Percentiles rank a stretch among this genome's conserved stretches.
Evolutionary conservation across 2,113 vertebrate species (phyloP).

Genomic region (Anser cygnoides): DNA sequence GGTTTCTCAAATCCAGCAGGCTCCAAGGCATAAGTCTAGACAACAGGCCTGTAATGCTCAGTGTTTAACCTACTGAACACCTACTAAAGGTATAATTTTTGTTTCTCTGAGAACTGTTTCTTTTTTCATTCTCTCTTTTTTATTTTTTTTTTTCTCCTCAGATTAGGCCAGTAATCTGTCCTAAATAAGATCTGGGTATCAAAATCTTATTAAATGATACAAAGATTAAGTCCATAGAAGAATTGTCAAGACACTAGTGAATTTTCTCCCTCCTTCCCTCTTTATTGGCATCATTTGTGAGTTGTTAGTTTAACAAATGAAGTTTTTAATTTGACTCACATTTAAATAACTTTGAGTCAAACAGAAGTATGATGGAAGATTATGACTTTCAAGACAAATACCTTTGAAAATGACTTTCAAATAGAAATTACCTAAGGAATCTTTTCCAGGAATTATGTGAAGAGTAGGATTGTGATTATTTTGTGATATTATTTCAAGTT

Average conservation of each 20-base stretch:
- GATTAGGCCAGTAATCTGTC: background rate
- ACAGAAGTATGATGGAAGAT: background rate
- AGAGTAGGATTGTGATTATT: background rate
- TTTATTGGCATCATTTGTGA: background rate
- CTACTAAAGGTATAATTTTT: background rate
- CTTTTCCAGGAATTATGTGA: background rate
- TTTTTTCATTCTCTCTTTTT: background rate
- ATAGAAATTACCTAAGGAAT: background rate
- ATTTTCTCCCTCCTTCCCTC: background rate
- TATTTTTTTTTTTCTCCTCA: background rate
- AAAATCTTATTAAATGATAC: background rate
- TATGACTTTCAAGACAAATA: constrained; percentile 8
- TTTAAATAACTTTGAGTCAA: constrained; percentile 16
- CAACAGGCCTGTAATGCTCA: background rate
- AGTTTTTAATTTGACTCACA: background rate
- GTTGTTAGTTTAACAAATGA: constrained; percentile 26
- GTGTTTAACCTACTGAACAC: background rate
- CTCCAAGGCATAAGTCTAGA: background rate
- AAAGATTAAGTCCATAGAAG: background rate
- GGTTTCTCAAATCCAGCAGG: background rate
- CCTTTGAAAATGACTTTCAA: constrained; percentile 22
- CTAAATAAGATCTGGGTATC: background rate
- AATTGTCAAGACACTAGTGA: background rate
- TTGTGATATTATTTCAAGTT: background rate
- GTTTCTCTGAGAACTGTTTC: background rate